These are phyloP conservation scores for Bovichtus variegatus DNA, from an alignment of 2,797 vertebrate species.

Conservation along the genomic window DNA sequence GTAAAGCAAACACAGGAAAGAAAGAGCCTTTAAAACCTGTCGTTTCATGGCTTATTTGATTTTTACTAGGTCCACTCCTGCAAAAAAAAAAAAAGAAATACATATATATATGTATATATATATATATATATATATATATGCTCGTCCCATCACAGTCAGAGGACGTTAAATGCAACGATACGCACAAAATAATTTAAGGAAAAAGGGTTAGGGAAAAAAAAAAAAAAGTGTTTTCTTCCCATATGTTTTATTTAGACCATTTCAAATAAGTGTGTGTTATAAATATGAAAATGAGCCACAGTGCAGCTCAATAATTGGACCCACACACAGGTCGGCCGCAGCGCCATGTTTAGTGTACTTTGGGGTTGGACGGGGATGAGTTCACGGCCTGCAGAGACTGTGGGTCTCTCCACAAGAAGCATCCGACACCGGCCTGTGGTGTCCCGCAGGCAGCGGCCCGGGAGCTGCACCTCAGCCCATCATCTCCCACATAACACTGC, in stretches of 20 bases:
- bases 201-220: too few relatives aligned
- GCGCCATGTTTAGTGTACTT: slow-evolving; percentile 18
- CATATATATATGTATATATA: too few relatives aligned
- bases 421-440: slow-evolving; percentile 56
- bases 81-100: too few relatives aligned
- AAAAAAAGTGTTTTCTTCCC: too few relatives aligned
- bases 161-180: neutral
- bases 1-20: neutral
- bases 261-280: too few relatives aligned
- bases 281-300: slow-evolving; percentile 42
- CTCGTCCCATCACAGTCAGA: neutral
- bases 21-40: neutral
- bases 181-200: neutral
- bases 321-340: slow-evolving; percentile 44
- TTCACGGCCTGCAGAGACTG: slow-evolving; percentile 32
- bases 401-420: slow-evolving; percentile 33
- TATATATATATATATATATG: too few relatives aligned
- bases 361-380: slow-evolving; percentile 36
- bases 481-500: neutral
- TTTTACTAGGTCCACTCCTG: neutral
- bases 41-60: neutral
- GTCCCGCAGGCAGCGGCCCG: slow-evolving; percentile 60
- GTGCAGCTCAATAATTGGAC: slow-evolving; percentile 57
- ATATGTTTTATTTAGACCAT: slow-evolving; percentile 10
- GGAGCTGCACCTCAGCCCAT: slow-evolving; percentile 21